Percentiles rank a stretch among this genome's conserved stretches.
Evolutionary conservation across 2,113 vertebrate species (phyloP).

Genomic region (Passer domesticus): DNA sequence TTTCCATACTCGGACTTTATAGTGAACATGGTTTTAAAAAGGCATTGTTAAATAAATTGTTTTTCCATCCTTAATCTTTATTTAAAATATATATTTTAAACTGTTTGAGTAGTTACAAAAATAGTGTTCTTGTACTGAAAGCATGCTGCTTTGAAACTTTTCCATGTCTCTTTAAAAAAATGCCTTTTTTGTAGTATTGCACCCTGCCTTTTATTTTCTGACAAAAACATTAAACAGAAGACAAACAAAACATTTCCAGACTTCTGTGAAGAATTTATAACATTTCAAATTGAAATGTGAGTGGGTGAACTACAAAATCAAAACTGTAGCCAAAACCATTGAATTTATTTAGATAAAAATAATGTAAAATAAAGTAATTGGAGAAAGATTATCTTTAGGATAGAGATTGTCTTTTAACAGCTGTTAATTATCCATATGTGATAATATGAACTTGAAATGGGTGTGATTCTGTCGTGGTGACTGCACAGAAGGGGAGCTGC

Average conservation of each 20-base stretch:
- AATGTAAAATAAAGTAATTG: background rate
- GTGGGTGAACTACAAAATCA: background rate
- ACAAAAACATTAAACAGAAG: background rate
- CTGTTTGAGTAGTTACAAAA: background rate
- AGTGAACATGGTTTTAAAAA: background rate
- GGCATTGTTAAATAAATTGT: background rate
- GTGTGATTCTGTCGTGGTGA: background rate
- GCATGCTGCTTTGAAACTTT: background rate
- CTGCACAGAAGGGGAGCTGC: background rate
- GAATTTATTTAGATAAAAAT: background rate
- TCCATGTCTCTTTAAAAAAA: background rate
- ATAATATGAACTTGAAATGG: background rate
- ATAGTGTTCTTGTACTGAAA: background rate
- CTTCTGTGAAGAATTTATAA: background rate
- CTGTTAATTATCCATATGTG: background rate
- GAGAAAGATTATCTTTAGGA: background rate
- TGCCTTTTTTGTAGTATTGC: background rate
- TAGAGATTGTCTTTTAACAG: background rate
- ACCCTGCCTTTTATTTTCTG: background rate
- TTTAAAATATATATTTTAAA: background rate
- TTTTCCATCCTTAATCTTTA: background rate
- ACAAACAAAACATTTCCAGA: background rate
- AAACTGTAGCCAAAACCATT: background rate
- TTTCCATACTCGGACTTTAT: background rate
- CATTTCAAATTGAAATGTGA: background rate